Evolutionary conservation across 2,113 vertebrate genomes (phyloP), one percentile per base, ranked within the genome.

Genomic region (Seriola quinqueradiata): DNA sequence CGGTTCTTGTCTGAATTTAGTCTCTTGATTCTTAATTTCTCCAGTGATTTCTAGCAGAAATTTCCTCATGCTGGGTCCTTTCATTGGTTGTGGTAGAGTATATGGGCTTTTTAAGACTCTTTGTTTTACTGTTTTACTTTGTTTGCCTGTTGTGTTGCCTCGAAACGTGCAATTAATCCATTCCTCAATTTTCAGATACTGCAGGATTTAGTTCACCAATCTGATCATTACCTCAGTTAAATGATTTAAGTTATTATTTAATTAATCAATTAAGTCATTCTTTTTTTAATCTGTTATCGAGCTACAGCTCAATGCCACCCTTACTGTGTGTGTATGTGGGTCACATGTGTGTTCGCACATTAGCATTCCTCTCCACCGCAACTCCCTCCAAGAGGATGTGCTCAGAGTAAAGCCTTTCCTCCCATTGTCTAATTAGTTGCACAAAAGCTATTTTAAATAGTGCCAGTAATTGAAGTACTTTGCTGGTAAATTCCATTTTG

Each of bases 301-400:
- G 36, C 25, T 23, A 21, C 21, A 34, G 32, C 44, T 4, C 4
- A 17, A 38, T 28, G 7, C 19, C 7, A 10, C 13, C 23, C 28
- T 74, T 8, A 21, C 7, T 63, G 34, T n/a, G 46, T 70, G 25
- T 58, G 28, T 55, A 54, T 44, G 64, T n/a, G 52, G 8, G 44
- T 52, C 74, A 28, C 65, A 66, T 50, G 67, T 75, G 75, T 77
- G 42, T 74, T 64, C 4, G 19, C 42, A 48, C 46, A 79, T 64
- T 21, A 63, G 59, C 58, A 58, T 85, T 84, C 42, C 34, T 77
- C 60, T 63, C 60, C 11, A 44, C 65, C 44, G 19, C 68, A 61
- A 8, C 28, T 59, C 52, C 48, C 42, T 68, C 46, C 65, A 23
- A 73, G 38, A 52, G 16, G 55, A 80, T 85, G 70, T 64, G 28